phyloP scores from a whole-genome alignment of 2,888 invertebrate genomes.

The Acleris cristana region DNA sequence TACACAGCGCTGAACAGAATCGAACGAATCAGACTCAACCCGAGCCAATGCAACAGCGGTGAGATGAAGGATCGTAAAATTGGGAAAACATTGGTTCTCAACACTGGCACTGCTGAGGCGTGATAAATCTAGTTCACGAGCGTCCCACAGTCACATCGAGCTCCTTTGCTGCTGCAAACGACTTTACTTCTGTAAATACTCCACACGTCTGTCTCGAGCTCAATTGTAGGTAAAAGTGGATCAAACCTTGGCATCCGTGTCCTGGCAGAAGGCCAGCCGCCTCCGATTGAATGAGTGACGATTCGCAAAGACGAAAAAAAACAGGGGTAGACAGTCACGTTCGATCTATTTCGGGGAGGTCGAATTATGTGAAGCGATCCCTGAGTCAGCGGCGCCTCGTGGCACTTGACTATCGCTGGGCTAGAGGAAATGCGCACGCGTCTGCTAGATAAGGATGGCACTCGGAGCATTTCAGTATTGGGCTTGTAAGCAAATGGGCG shows the following conservation, averaged over 20 bases:
- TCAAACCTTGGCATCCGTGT: slow-evolving; percentile 64
- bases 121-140: slow-evolving; percentile 31
- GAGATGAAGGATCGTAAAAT: slow-evolving; percentile 31
- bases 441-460: slow-evolving; percentile 55
- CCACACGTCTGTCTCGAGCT: slow-evolving; percentile 44
- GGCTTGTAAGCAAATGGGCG: slow-evolving; percentile 52
- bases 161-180: slow-evolving; percentile 38
- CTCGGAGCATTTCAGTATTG: slow-evolving; percentile 48
- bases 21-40: slow-evolving; percentile 26
- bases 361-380: slow-evolving; percentile 67
- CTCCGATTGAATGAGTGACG: slow-evolving; percentile 80
- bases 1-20: slow-evolving; percentile 11
- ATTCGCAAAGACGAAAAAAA: slow-evolving; percentile 69
- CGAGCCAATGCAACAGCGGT: slow-evolving; percentile 42
- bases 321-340: slow-evolving; percentile 72
- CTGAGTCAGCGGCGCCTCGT: slow-evolving; percentile 68
- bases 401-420: slow-evolving; percentile 71
- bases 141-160: slow-evolving; percentile 33
- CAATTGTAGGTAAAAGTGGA: slow-evolving; percentile 58
- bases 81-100: slow-evolving; percentile 45
- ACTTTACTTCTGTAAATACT: slow-evolving; percentile 60
- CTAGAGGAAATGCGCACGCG: slow-evolving; percentile 71
- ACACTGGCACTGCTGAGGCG: slow-evolving; percentile 43
- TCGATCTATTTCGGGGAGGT: slow-evolving; percentile 76
- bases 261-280: slow-evolving; percentile 77